Evolutionary conservation across 2,113 vertebrate genomes (phyloP), one percentile per base, ranked within the genome.

Genomic region (Lipotes vexillifer): DNA sequence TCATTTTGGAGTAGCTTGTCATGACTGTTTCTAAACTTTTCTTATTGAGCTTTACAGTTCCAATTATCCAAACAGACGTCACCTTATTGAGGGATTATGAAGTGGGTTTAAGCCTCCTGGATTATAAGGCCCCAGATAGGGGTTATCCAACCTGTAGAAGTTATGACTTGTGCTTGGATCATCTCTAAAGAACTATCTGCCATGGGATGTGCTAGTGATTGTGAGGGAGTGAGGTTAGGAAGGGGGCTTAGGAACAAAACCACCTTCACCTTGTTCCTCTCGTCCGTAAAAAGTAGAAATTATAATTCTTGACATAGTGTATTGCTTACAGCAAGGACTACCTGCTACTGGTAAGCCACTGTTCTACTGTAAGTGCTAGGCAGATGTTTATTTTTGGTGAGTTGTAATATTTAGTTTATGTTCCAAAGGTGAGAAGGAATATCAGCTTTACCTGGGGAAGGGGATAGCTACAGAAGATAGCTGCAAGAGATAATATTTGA

Each of bases 31-130:
- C 97, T 84, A 93, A 97, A 96, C 80, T 96, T 96, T 96, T 93
- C 80, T 97, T 96, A 97, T 97, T 97, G 93, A 93, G 96, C 97
- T 97, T 97, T 92, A 96, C 83, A 95, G 87, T 96, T 97, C 38
- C 72, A 98, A 93, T 98, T 97, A 98, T 93, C 49, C 71, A 94
- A 97, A 75, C 41, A 97, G 80, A 90, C 65, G 88, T 94, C 44
- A 87, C 57, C 29, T 97, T 96, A 92, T 87, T 98, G 96, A 94
- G 86, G 52, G 84, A 92, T 93, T 95, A 80, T 92, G 69, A 96
- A 94, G 72, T 90, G 8, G 17, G 69, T 89, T 65, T 75, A 93
- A 95, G 68, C 44, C 44, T 91, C 57, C 59, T 90, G 27, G 57
- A 52, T 90, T 95, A 6, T 89, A 86, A 92, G 36, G 21, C 46